Conservation (phyloP, 2,888 invertebrate species). For the Troides helena region DNA sequence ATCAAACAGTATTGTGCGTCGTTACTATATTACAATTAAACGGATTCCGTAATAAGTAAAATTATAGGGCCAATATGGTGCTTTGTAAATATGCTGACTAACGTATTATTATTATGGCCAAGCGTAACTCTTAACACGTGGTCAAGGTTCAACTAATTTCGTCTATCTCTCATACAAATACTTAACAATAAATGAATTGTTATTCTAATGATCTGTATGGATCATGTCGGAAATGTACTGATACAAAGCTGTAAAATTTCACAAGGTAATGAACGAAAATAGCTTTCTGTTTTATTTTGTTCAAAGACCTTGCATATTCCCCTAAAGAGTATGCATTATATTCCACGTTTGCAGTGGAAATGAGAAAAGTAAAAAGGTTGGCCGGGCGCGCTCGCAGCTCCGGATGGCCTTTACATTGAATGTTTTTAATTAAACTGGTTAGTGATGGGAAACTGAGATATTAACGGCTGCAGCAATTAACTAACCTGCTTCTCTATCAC, state of each 20-base stretch:
- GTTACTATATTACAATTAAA: too few relatives aligned
- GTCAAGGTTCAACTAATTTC: too few relatives aligned
- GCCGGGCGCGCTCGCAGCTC: constrained; percentile 37
- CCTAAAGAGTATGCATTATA: constrained; percentile 30
- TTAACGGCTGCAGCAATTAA: constrained; percentile 7
- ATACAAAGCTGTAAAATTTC: background rate
- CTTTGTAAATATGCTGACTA: too few relatives aligned
- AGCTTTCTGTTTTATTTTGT: background rate
- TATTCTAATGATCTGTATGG: too few relatives aligned
- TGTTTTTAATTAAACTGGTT: constrained; percentile 51
- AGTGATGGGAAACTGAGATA: constrained; percentile 38
- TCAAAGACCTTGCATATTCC: background rate
- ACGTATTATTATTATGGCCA: too few relatives aligned
- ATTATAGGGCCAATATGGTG: too few relatives aligned
- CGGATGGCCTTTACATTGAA: constrained; percentile 42
- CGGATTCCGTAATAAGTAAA: too few relatives aligned
- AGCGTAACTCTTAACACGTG: too few relatives aligned
- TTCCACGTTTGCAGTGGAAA: constrained; percentile 30
- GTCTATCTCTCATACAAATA: too few relatives aligned
- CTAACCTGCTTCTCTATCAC: background rate
- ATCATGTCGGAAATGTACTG: background rate
- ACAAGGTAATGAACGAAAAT: background rate
- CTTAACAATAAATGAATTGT: too few relatives aligned
- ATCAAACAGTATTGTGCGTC: too few relatives aligned
- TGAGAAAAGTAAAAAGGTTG: constrained; percentile 32